phyloP scores from a whole-genome alignment of 2,113 vertebrate species.

The Stegostoma tigrinum region DNA sequence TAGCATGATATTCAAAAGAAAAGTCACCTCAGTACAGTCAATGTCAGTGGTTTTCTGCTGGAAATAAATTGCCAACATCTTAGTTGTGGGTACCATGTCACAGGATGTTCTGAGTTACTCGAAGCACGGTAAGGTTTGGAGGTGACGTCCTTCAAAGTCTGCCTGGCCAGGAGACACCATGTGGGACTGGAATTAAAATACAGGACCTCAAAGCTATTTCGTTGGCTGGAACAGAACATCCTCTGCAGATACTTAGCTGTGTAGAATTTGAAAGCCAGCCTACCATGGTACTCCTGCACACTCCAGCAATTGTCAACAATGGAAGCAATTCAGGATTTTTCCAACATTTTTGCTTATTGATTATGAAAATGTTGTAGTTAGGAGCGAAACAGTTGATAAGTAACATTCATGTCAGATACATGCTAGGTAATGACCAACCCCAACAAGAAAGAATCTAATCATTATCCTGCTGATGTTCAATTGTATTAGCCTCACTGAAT shows the following conservation, averaged over 20 bases:
- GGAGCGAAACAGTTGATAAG: not conserved
- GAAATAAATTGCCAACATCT: not conserved
- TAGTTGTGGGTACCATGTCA: not conserved
- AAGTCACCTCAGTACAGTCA: not conserved
- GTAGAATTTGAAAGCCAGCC: not conserved
- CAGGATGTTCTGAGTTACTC: not conserved
- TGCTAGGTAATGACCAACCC: too few relatives aligned
- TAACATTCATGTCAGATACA: too few relatives aligned
- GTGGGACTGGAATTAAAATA: not conserved
- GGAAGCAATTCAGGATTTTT: not conserved
- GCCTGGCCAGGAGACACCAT: not conserved
- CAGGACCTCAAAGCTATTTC: not conserved
- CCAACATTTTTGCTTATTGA: not conserved
- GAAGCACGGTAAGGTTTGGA: too few relatives aligned
- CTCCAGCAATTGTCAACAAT: not conserved
- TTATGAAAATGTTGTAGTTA: not conserved
- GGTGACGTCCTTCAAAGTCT: not conserved
- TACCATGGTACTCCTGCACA: not conserved
- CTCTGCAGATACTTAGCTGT: not conserved
- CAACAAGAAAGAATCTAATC: too few relatives aligned
- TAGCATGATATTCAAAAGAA: not conserved
- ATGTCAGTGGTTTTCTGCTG: not conserved
- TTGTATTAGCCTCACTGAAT: too few relatives aligned
- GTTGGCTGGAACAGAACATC: not conserved
- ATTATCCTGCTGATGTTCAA: too few relatives aligned